These are phyloP conservation scores for Eupithecia exiguata DNA, from an alignment of 2,888 invertebrate species.

Conservation along the genomic window DNA sequence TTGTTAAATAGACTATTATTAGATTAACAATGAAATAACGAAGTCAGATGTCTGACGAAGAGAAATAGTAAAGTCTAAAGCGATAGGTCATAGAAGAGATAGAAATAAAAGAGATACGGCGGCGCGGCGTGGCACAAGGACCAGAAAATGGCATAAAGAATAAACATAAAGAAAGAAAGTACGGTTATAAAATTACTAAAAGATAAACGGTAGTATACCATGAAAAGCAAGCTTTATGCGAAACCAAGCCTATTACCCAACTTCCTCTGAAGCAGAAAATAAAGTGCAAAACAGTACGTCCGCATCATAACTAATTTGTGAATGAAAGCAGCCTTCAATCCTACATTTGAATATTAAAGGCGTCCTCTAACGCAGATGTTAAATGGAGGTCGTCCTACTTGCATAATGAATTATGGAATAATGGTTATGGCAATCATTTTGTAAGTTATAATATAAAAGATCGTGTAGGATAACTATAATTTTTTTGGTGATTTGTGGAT, in stretches of 20 bases:
- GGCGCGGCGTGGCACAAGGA: neutral
- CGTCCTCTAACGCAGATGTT: constrained; percentile 51
- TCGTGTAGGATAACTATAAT: neutral
- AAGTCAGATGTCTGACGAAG: neutral
- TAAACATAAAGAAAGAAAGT: neutral
- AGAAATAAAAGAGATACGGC: neutral
- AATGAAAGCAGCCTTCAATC: constrained; percentile 40
- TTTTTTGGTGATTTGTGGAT: neutral
- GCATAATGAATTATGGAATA: constrained; percentile 60
- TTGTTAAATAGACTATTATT: neutral
- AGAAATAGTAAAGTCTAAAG: neutral
- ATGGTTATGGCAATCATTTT: constrained; percentile 34
- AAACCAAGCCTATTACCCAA: constrained; percentile 7
- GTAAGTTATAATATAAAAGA: constrained; percentile 3
- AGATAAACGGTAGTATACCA: neutral
- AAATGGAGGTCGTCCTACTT: constrained; percentile 52
- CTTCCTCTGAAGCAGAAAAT: constrained; percentile 19
- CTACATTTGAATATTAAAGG: constrained; percentile 60
- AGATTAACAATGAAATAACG: neutral
- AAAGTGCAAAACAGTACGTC: constrained; percentile 27
- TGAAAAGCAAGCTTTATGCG: neutral
- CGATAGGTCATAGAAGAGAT: neutral
- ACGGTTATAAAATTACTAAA: neutral
- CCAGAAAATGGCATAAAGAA: neutral
- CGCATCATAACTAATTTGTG: constrained; percentile 42